Evolutionary conservation across 2,113 vertebrate species (phyloP).

Genomic region (Azemiops feae): DNA sequence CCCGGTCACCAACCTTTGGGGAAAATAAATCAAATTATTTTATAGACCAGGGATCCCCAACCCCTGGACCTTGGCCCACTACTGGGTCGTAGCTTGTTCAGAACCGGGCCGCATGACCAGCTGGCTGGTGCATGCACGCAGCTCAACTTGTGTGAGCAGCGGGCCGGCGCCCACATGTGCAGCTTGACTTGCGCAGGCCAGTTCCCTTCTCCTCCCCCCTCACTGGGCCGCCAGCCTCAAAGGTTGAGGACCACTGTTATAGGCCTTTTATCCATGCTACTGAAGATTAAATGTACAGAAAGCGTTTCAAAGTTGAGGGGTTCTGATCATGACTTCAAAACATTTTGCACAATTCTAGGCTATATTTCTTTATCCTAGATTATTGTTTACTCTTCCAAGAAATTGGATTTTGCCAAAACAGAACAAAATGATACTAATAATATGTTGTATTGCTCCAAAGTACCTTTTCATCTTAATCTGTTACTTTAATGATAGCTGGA

Average conservation of each 20-base stretch:
- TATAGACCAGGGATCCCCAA: neutral
- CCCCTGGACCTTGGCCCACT: no score
- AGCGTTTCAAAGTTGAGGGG: neutral
- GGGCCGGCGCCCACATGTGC: no score
- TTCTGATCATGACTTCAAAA: neutral
- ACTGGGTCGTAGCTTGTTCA: neutral
- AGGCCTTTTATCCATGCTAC: neutral
- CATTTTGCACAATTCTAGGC: neutral
- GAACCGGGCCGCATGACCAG: neutral
- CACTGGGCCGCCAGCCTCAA: neutral
- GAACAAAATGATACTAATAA: neutral
- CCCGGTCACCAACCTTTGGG: conserved; percentile 88
- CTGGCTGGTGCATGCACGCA: neutral
- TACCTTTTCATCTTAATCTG: neutral
- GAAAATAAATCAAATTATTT: conserved; percentile 25
- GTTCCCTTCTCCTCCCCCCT: neutral
- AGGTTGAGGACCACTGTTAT: neutral
- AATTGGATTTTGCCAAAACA: neutral
- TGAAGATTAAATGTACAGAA: neutral
- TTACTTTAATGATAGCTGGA: neutral
- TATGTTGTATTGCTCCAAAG: neutral
- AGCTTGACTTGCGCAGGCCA: neutral
- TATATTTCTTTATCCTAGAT: neutral
- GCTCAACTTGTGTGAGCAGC: neutral
- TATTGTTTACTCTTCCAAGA: neutral